phyloP scores from a whole-genome alignment of 2,113 vertebrate species.

The Oryzias celebensis region DNA sequence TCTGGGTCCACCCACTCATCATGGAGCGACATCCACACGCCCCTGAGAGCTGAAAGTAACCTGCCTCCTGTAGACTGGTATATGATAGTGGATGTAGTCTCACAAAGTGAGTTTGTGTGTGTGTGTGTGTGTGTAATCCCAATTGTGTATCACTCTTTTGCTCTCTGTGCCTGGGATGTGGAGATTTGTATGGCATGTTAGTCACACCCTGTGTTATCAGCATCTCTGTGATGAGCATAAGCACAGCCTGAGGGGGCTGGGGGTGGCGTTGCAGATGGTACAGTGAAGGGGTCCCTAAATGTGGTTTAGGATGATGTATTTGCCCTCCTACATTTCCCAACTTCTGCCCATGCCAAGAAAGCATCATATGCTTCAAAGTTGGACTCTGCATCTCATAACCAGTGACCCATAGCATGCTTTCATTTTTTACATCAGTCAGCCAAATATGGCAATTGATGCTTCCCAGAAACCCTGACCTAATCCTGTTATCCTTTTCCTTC shows the following conservation, averaged over 20 bases:
- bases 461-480: constrained; percentile 84
- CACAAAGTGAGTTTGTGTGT: neutral
- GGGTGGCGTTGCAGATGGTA: constrained; percentile 74
- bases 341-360: constrained; percentile 57
- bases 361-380: constrained; percentile 58
- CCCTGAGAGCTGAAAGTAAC: constrained; percentile 38
- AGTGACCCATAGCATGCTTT: constrained; percentile 68
- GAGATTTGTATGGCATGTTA: constrained; percentile 77
- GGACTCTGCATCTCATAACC: constrained; percentile 29
- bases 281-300: constrained; percentile 65
- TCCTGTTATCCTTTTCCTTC: constrained; percentile 94
- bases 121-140: constrained; percentile 30
- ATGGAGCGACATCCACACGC: constrained; percentile 46
- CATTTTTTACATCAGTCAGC: constrained; percentile 76
- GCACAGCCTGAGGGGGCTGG: constrained; percentile 69
- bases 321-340: constrained; percentile 52
- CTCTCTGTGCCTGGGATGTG: constrained; percentile 72
- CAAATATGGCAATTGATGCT: constrained; percentile 81
- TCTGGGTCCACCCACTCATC: constrained; percentile 72
- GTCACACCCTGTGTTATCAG: constrained; percentile 78
- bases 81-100: constrained; percentile 47
- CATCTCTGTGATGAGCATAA: constrained; percentile 78
- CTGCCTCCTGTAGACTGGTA: constrained; percentile 48
- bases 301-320: constrained; percentile 52
- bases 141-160: constrained; percentile 35